These are phyloP conservation scores for Erpetoichthys calabaricus DNA, from an alignment of 2,797 vertebrate species.

Conservation along the genomic window DNA sequence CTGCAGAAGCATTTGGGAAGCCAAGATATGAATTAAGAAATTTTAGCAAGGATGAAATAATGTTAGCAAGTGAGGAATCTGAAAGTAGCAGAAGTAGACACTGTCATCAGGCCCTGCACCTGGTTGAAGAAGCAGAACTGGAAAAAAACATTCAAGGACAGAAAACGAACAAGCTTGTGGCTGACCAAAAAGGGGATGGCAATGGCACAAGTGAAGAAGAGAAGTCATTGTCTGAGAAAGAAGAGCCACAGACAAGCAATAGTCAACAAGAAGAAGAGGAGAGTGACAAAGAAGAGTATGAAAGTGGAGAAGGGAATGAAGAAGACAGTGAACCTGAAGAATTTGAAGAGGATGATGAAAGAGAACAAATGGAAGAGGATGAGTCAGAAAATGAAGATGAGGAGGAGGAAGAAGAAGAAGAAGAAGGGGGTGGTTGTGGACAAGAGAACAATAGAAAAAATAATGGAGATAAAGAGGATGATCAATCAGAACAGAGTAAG, in stretches of 20 bases:
- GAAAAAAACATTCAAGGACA: constrained; percentile 15
- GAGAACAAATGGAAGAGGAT: constrained; percentile 4
- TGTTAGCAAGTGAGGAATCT: too few species aligned
- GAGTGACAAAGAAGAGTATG: constrained; percentile 3
- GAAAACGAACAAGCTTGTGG: constrained; percentile 10
- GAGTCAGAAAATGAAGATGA: constrained; percentile 4
- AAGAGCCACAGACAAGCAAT: neutral
- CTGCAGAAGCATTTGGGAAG: too few species aligned
- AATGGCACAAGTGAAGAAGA: neutral
- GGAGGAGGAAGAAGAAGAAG: constrained; percentile 10
- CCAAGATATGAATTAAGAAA: too few species aligned
- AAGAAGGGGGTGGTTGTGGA: constrained; percentile 12
- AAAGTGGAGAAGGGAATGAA: neutral
- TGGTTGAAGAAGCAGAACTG: constrained; percentile 1
- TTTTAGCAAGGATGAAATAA: too few species aligned
- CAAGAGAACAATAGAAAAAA: constrained; percentile 6
- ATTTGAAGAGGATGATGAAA: constrained; percentile 4
- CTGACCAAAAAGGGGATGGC: constrained; percentile 13
- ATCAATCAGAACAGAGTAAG: neutral
- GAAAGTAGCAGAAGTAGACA: too few species aligned
- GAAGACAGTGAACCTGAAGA: constrained; percentile 4
- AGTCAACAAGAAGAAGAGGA: constrained; percentile 1
- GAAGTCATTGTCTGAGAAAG: neutral
- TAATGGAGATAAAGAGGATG: neutral
- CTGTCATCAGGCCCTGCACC: too few species aligned